Base-by-base conservation (phyloP, 2,888 invertebrate genomes). In the Syrphus vitripennis region DNA sequence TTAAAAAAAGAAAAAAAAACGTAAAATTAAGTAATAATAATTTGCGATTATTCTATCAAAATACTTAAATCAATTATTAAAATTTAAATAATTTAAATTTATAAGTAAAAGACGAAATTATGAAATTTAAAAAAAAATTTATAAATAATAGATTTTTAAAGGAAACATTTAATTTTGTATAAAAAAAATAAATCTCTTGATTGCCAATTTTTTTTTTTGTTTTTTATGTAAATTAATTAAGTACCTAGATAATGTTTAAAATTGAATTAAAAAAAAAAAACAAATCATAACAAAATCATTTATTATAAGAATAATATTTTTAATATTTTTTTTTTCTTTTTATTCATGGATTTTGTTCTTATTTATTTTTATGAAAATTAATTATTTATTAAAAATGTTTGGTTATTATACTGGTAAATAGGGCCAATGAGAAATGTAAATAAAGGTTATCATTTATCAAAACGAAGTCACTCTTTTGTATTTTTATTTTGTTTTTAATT, bases 201-300 rank as follows among this genome's bases (percentile, higher is more conserved):
- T 81, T 84, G 84, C 84, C 84, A 84, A 84, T 84, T 81, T 65
- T 19, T 34, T 4, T 31, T 19, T 31, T 16, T 7, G n/a, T 14
- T 14, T 65, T 45, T 14, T 48, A 48, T 67, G 48, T 67, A 67
- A 34, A 48, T 50, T 24, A 67, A 34, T n/a, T 19, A 0, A 34
- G 1, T 50, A n/a, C n/a, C n/a, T n/a, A 29, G 7, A 24, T 48
- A 19, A 50, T n/a, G 21, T 19, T 34, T n/a, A 24, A 19, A 0
- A 19, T 2, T 2, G 34, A 24, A 45, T 3, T 34, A 24, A 50
- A 16, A 67, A 19, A 48, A 67, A 1, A 50, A 16, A 67, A 19
- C 31, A 67, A 1, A 5, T 34, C 34, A n/a, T 21, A 1, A 48
- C 0, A 19, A 45, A 45, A 5, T 48, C 48, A 24, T 24, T 24